Conservation (phyloP, 2,113 vertebrate species). For the Otus sunia region DNA sequence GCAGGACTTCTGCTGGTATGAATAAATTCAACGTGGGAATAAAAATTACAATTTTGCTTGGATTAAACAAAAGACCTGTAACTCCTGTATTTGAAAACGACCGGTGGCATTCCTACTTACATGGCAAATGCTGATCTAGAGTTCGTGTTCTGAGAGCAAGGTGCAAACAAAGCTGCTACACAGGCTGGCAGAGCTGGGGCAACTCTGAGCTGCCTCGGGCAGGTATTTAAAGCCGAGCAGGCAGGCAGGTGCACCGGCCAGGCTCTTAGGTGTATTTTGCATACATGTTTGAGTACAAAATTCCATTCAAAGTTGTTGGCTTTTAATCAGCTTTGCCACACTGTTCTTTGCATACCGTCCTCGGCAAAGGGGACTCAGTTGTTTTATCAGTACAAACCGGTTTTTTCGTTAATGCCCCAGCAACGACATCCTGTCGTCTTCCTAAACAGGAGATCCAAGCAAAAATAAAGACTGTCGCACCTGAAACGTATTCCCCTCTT, state of each 20-base stretch:
- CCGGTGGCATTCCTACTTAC: not conserved
- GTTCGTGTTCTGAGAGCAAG: not conserved
- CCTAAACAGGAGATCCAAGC: not conserved
- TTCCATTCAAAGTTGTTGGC: fast-evolving
- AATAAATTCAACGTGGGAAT: not conserved
- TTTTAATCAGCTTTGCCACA: not conserved
- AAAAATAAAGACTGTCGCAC: not conserved
- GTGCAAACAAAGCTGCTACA: not conserved
- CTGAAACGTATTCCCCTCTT: fast-evolving
- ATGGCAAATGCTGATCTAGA: not conserved
- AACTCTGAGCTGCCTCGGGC: not conserved
- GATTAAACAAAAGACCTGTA: not conserved
- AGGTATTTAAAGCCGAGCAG: not conserved
- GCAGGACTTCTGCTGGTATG: fast-evolving
- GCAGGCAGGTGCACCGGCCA: not conserved
- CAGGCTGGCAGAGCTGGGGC: not conserved
- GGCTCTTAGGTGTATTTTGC: fast-evolving
- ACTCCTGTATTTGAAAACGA: not conserved
- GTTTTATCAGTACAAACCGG: not conserved
- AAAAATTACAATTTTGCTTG: not conserved
- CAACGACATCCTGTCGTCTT: not conserved
- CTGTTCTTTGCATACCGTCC: fast-evolving
- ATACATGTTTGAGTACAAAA: not conserved
- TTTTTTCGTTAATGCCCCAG: fast-evolving
- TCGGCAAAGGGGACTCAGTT: not conserved